Evolutionary conservation across 2,797 vertebrate genomes (phyloP).

Genomic region (Takifugu rubripes): DNA sequence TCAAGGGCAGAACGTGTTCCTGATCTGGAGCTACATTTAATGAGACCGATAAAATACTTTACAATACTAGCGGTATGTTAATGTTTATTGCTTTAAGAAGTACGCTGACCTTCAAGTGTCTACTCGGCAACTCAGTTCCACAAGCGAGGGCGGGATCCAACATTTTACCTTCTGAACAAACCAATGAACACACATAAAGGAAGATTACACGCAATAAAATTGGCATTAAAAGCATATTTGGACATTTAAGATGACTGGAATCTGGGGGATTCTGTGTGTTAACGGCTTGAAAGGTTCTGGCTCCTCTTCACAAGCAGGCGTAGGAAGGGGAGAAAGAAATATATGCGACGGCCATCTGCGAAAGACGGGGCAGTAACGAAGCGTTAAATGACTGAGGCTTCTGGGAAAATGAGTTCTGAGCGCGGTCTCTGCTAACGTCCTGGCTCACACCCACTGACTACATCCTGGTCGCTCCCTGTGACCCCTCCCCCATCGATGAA

Average conservation of each 20-base stretch:
- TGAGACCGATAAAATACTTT: conserved; percentile 65
- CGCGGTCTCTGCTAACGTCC: conserved; percentile 53
- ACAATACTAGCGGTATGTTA: conserved; percentile 59
- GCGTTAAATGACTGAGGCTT: conserved; percentile 55
- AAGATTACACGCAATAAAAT: conserved; percentile 78
- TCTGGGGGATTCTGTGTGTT: conserved; percentile 60
- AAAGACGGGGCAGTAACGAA: conserved; percentile 62
- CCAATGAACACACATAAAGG: conserved; percentile 69
- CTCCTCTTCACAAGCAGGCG: background rate
- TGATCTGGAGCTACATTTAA: conserved; percentile 63
- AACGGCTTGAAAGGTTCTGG: conserved; percentile 57
- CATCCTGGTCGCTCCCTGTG: conserved; percentile 22
- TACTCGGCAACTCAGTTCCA: conserved; percentile 71
- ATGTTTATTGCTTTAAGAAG: conserved; percentile 82
- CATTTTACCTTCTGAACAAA: conserved; percentile 67
- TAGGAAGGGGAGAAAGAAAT: conserved; percentile 11
- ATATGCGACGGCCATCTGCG: conserved; percentile 31
- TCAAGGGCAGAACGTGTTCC: conserved; percentile 14
- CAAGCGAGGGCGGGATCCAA: conserved; percentile 65
- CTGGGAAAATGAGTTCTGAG: conserved; percentile 48
- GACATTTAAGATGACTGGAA: conserved; percentile 63
- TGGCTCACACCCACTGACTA: conserved; percentile 43
- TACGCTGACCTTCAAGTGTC: conserved; percentile 73
- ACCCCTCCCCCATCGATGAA: conserved; percentile 33
- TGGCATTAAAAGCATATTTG: conserved; percentile 76